Evolutionary conservation across 2,888 invertebrate species (phyloP), one percentile per base, ranked within the genome.

Genomic region (Brachynemurus nebulosus): DNA sequence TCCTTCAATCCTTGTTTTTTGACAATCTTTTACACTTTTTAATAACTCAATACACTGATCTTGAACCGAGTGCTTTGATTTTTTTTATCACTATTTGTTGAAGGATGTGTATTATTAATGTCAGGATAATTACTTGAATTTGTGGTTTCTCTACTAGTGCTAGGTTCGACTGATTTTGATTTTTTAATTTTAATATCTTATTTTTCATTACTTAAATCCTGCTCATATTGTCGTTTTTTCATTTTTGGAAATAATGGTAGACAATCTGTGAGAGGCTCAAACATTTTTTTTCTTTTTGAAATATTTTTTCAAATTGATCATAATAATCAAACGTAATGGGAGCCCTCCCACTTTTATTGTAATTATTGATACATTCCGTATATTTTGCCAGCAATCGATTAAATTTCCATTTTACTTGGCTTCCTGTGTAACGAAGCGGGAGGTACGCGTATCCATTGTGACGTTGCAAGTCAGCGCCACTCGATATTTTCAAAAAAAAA

Each of bases 371-470:
- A 17, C 36, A 36, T 9, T 36, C 36, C 18, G 14, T 36, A 14
- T 36, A 36, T 36, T 14, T 36, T 4, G 36, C 17, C 4, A 14
- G 17, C 5, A 36, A 14, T 3, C 36, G 36, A 14, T 36, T 36
- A 17, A 36, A 36, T 16, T 36, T 36, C 36, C 36, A 36, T 9
- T 36, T 36, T 5, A 36, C 36, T 16, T 36, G n/a, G n/a, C n/a
- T n/a, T n/a, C n/a, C n/a, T n/a, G n/a, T n/a, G n/a, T n/a, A n/a
- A n/a, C n/a, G n/a, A n/a, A n/a, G n/a, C n/a, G n/a, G n/a, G n/a
- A n/a, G n/a, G n/a, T n/a, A n/a, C n/a, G n/a, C n/a, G n/a, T n/a
- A n/a, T n/a, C n/a, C n/a, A n/a, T n/a, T n/a, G n/a, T n/a, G n/a
- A n/a, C n/a, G n/a, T n/a, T n/a, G n/a, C n/a, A n/a, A n/a, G n/a